phyloP scores from a whole-genome alignment of 2,888 invertebrate species.

The Lasioglossum figueresi region DNA sequence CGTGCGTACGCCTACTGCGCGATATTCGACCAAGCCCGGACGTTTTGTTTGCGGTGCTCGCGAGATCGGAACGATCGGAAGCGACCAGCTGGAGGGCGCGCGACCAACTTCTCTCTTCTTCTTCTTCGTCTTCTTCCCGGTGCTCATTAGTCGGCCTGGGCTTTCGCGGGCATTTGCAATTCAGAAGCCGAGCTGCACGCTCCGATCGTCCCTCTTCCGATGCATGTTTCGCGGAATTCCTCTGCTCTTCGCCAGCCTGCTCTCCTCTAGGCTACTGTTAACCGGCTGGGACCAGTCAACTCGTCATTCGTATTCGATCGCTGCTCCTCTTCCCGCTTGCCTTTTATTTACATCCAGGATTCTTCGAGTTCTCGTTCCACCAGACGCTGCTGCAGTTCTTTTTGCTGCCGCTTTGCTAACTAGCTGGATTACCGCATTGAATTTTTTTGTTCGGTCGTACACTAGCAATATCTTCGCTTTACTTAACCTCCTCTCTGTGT shows the following conservation, averaged over 20 bases:
- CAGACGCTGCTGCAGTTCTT: background rate
- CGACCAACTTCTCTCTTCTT: background rate
- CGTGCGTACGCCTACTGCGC: background rate
- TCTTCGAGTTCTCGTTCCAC: background rate
- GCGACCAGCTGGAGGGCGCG: constrained; percentile 11
- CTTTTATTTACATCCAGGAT: background rate
- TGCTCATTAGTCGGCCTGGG: constrained; percentile 29
- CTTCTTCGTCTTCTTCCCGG: background rate
- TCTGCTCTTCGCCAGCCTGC: background rate
- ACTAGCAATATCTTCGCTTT: background rate
- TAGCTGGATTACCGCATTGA: background rate
- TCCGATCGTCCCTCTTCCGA: constrained; percentile 2
- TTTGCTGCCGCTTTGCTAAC: background rate
- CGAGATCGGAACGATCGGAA: constrained; percentile 25
- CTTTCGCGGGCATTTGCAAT: constrained; percentile 42
- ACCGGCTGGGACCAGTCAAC: background rate
- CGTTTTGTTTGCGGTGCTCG: constrained; percentile 24
- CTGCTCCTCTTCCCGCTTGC: background rate
- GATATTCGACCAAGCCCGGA: background rate
- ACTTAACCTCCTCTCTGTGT: no score
- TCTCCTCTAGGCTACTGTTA: constrained; percentile 8
- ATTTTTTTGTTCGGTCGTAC: background rate
- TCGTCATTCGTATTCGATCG: constrained; percentile 1
- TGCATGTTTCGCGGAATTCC: constrained; percentile 20
- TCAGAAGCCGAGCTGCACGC: constrained; percentile 21